These are phyloP conservation scores for Oncorhynchus gorbuscha DNA, from an alignment of 2,113 vertebrate species.

Conservation along the genomic window DNA sequence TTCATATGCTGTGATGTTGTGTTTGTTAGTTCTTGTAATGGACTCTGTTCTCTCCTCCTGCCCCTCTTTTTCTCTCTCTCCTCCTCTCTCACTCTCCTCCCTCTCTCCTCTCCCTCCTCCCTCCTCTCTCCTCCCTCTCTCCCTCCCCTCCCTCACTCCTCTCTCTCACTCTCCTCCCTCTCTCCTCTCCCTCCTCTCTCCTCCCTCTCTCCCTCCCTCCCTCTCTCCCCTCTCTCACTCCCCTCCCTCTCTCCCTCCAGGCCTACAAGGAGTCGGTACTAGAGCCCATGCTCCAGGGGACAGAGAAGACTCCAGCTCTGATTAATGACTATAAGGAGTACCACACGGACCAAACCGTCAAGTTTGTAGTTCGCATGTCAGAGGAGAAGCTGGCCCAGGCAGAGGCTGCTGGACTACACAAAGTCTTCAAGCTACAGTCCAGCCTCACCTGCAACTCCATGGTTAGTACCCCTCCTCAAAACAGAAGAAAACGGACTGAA, in stretches of 20 bases:
- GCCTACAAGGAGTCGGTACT: conserved; percentile 96
- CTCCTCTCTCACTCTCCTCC: too few relatives aligned
- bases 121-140: background rate
- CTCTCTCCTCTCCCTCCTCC: too few relatives aligned
- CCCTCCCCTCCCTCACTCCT: background rate
- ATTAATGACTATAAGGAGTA: conserved; percentile 98
- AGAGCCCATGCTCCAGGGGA: conserved; percentile 96
- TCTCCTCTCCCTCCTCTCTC: fast-evolving
- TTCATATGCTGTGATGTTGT: too few relatives aligned
- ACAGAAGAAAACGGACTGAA: too few relatives aligned
- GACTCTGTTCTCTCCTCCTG: too few relatives aligned
- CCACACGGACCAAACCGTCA: conserved; percentile 95
- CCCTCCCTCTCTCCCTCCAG: conserved; percentile 56
- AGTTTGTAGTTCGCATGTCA: conserved; percentile 96
- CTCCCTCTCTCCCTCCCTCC: too few relatives aligned
- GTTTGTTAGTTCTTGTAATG: too few relatives aligned
- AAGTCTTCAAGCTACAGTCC: conserved; percentile 98
- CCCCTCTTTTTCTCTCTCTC: too few relatives aligned
- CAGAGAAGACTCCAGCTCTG: conserved; percentile 93
- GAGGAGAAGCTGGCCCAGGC: conserved; percentile 97
- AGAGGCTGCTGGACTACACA: conserved; percentile 93
- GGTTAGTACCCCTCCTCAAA: conserved; percentile 67
- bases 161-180: too few relatives aligned
- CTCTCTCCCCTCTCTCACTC: background rate
- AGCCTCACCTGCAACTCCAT: conserved; percentile 98